Evolutionary conservation across 1,140 invertebrate species (phyloP).

Genomic region (Drosophila seguyi): DNA sequence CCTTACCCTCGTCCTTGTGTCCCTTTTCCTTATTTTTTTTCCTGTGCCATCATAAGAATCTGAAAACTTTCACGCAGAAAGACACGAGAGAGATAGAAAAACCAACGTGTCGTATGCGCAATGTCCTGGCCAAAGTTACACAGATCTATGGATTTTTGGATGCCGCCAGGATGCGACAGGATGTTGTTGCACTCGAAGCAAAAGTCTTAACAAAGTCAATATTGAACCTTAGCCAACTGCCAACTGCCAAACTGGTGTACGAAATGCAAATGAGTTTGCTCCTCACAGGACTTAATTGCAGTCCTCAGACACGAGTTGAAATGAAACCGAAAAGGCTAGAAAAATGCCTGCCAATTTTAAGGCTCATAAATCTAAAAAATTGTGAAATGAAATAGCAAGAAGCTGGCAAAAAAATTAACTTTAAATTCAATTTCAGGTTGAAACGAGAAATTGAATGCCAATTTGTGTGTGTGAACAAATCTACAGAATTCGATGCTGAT

Average conservation of each 20-base stretch:
- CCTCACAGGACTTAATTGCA: constrained; percentile 16
- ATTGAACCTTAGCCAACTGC: constrained; percentile 21
- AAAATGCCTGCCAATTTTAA: background rate
- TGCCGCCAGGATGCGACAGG: constrained; percentile 7
- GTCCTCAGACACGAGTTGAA: constrained; percentile 2
- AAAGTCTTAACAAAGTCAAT: constrained; percentile 41
- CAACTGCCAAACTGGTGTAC: constrained; percentile 1
- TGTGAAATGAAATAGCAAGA: too few species aligned
- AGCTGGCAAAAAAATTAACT: background rate
- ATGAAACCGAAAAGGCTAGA: background rate
- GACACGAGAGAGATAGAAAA: background rate
- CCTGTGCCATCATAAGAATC: constrained; percentile 32
- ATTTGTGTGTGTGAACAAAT: constrained; percentile 4
- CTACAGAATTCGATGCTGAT: constrained; percentile 2
- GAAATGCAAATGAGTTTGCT: constrained; percentile 24
- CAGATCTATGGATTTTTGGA: constrained; percentile 31
- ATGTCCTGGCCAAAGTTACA: constrained; percentile 34
- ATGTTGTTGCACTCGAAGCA: constrained; percentile 21
- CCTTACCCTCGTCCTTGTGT: background rate
- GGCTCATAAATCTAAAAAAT: constrained; percentile 14
- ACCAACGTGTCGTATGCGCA: constrained; percentile 39
- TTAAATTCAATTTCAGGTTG: background rate
- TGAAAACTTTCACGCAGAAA: constrained; percentile 18
- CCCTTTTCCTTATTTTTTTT: background rate
- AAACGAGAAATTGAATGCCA: constrained; percentile 9